These are phyloP conservation scores for human (Homo sapiens) DNA, from an alignment of 2,113 vertebrate species.

Conservation along the genomic window GRCh38 chr9:5370001-5370500, in stretches of 20 bases:
- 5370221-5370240: slow-evolving; percentile 55
- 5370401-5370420: slow-evolving; percentile 57
- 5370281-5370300: slow-evolving; percentile 49
- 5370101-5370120: background rate
- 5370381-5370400: slow-evolving; percentile 57
- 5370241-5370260: slow-evolving; percentile 58
- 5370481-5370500: slow-evolving; percentile 54
- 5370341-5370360: slow-evolving; percentile 78
- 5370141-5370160: slow-evolving; percentile 29
- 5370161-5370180: slow-evolving; percentile 59
- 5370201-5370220: slow-evolving; percentile 24
- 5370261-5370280: slow-evolving; percentile 58
- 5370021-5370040: too few relatives aligned
- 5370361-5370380: slow-evolving; percentile 78
- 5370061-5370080: too few relatives aligned
- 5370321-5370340: slow-evolving; percentile 58
- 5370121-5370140: slow-evolving; percentile 68
- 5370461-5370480: slow-evolving; percentile 65
- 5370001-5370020: too few relatives aligned
- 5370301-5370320: slow-evolving; percentile 64
- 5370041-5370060: too few relatives aligned
- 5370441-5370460: slow-evolving; percentile 23
- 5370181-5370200: slow-evolving; percentile 50
- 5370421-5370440: slow-evolving; percentile 59
- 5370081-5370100: too few relatives aligned